These are phyloP conservation scores for Chrysolina haemoptera DNA, from an alignment of 2,888 invertebrate species.

Conservation along the genomic window DNA sequence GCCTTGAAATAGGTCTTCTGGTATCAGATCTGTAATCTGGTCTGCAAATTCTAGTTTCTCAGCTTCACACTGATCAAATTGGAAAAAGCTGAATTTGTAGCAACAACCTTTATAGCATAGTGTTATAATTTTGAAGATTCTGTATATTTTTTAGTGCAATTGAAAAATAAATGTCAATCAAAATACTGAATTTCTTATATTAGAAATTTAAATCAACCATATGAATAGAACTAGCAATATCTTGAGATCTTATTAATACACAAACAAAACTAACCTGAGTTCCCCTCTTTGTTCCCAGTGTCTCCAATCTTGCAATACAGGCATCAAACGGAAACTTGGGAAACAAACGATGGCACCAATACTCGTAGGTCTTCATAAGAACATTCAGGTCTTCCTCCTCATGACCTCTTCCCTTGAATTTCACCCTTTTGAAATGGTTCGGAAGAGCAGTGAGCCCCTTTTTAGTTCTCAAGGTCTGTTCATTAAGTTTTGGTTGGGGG, in stretches of 20 bases:
- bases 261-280: slow-evolving; percentile 75
- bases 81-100: no score
- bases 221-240: no score
- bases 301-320: slow-evolving; percentile 84
- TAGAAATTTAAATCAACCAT: no score
- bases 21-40: no score
- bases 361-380: slow-evolving; percentile 87
- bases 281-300: slow-evolving; percentile 85
- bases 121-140: no score
- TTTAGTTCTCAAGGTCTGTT: slow-evolving; percentile 81
- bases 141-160: no score
- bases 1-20: no score
- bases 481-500: slow-evolving; percentile 79
- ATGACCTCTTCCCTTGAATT: slow-evolving; percentile 86
- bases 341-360: slow-evolving; percentile 94
- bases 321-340: slow-evolving; percentile 93
- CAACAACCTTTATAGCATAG: no score
- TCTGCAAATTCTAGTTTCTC: no score
- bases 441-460: slow-evolving; percentile 88
- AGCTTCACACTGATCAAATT: no score
- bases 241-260: not conserved
- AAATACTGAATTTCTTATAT: no score
- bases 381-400: slow-evolving; percentile 87
- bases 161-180: no score
- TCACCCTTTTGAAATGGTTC: slow-evolving; percentile 84